A percentile compares a stretch with the other conserved stretches of the same genome.
These are phyloP conservation scores for Cerastis leucographa DNA, from an alignment of 2,888 invertebrate species.

Conservation along the genomic window DNA sequence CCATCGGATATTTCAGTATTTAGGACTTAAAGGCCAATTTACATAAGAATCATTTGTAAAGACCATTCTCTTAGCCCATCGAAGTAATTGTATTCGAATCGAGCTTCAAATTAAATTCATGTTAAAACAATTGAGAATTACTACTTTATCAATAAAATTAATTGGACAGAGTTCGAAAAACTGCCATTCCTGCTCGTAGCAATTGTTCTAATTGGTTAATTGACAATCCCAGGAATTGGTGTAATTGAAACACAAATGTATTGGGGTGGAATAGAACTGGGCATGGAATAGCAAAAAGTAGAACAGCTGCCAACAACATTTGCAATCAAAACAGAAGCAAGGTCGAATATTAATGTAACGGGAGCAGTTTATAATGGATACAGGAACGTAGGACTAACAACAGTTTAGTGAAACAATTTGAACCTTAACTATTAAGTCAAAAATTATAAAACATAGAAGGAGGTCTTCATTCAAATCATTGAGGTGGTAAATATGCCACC, in stretches of 20 bases:
- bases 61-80: constrained; percentile 5
- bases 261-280: background rate
- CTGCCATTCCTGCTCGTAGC: background rate
- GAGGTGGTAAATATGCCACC: background rate
- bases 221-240: background rate
- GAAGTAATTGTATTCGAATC: constrained; percentile 23
- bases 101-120: constrained; percentile 20
- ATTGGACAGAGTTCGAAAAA: constrained; percentile 14
- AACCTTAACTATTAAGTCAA: background rate
- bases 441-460: background rate
- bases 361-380: background rate
- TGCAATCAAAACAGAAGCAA: constrained; percentile 5
- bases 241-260: background rate
- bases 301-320: constrained; percentile 4
- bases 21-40: background rate
- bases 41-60: background rate
- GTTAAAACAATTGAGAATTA: constrained; percentile 19
- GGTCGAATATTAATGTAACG: constrained; percentile 5
- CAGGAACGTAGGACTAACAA: background rate
- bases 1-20: no score
- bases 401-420: background rate
- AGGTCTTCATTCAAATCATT: background rate
- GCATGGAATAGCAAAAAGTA: constrained; percentile 5
- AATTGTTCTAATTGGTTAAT: constrained; percentile 19
- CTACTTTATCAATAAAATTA: constrained; percentile 15